A percentile compares a stretch with the other conserved stretches of the same genome.
phyloP scores from a whole-genome alignment of 2,888 invertebrate species.

The Heliconius aoede region DNA sequence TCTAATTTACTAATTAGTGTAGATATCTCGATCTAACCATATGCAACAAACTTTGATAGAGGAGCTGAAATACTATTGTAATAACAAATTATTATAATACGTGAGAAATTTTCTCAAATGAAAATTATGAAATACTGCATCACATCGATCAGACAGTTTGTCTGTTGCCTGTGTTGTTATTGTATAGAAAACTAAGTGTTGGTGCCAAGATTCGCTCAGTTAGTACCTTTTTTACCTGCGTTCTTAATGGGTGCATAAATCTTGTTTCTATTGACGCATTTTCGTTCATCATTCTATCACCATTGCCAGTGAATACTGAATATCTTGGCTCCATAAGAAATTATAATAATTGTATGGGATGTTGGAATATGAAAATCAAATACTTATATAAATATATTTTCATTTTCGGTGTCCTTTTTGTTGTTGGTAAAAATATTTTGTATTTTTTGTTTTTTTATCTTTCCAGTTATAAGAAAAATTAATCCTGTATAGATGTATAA shows the following conservation, averaged over 20 bases:
- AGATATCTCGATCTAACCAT: not conserved
- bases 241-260: constrained; percentile 5
- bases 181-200: not conserved
- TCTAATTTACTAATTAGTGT: not conserved
- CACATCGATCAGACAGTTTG: not conserved
- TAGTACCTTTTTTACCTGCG: constrained; percentile 12
- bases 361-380: too few relatives aligned
- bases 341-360: too few relatives aligned
- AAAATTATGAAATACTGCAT: constrained; percentile 6
- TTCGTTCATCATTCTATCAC: constrained; percentile 1
- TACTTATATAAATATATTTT: too few relatives aligned
- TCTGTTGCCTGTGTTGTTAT: not conserved
- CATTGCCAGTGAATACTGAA: constrained; percentile 26
- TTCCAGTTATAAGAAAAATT: too few relatives aligned
- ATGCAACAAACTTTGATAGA: not conserved
- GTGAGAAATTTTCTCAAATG: constrained; percentile 5
- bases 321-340: constrained; percentile 9
- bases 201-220: constrained; percentile 4
- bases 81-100: not conserved
- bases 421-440: too few relatives aligned
- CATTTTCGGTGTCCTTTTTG: too few relatives aligned
- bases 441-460: too few relatives aligned
- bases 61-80: not conserved
- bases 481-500: too few relatives aligned
- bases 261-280: constrained; percentile 19